Evolutionary conservation across 2,888 invertebrate genomes (phyloP).

Genomic region (Petrolisthes cinctipes): DNA sequence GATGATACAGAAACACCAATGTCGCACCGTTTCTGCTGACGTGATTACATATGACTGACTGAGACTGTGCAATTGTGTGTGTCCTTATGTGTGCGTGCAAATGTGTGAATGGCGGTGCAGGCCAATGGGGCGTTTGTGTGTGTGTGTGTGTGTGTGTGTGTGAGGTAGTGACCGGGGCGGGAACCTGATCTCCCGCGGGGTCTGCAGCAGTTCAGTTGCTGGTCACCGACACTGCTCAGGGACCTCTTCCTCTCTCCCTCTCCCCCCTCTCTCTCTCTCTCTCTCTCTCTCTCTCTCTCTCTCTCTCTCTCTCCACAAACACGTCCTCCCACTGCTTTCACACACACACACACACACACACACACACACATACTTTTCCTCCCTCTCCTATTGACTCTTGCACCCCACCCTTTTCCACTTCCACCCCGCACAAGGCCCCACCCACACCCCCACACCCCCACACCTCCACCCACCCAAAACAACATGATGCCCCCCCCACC

Average conservation of each 20-base stretch:
- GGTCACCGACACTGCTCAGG: constrained; percentile 40
- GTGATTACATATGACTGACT: neutral
- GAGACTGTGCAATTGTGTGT: neutral
- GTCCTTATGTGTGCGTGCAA: constrained; percentile 7
- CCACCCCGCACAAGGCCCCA: neutral
- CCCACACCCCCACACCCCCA: neutral
- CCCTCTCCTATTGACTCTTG: neutral
- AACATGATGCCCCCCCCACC: neutral
- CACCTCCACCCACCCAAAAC: neutral
- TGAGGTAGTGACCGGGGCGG: constrained; percentile 39
- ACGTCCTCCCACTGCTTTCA: neutral
- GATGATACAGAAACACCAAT: no score
- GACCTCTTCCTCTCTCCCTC: constrained; percentile 7
- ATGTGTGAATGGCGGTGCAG: neutral
- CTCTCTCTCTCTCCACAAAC: neutral
- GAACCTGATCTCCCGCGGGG: constrained; percentile 45
- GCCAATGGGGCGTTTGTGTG: neutral
- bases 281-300: neutral
- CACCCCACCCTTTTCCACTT: neutral
- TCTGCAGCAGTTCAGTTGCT: constrained; percentile 23
- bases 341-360: neutral
- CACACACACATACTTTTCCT: neutral
- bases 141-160: constrained; percentile 21
- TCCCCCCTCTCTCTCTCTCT: neutral
- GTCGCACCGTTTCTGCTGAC: neutral